These are phyloP conservation scores for Indri indri DNA, from an alignment of 2,113 vertebrate genomes.

Conservation along the genomic window DNA sequence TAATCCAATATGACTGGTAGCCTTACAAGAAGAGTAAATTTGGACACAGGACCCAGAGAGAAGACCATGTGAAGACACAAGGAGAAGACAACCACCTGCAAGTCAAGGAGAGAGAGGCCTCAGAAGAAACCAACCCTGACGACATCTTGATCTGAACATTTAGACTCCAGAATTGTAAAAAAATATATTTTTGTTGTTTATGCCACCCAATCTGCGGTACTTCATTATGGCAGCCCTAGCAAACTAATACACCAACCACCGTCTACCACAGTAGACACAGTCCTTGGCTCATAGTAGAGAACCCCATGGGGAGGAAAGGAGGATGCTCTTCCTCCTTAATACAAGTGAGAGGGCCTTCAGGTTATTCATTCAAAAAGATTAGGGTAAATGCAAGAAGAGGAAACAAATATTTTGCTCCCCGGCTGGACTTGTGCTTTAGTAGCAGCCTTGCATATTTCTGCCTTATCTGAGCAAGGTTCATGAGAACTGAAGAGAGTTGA, in stretches of 20 bases:
- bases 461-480: not conserved
- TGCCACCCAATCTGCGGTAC: not conserved
- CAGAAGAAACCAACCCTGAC: not conserved
- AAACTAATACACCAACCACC: not conserved
- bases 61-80: not conserved
- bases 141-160: not conserved
- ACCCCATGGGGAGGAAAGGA: accelerated
- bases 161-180: not conserved
- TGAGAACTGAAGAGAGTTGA: not conserved
- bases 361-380: not conserved
- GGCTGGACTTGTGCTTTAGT: not conserved
- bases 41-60: not conserved
- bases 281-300: not conserved
- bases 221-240: not conserved
- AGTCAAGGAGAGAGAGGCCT: not conserved
- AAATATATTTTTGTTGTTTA: not conserved
- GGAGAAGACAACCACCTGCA: not conserved
- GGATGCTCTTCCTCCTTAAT: not conserved
- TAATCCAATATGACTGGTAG: not conserved
- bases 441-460: not conserved
- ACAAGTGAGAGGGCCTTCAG: not conserved
- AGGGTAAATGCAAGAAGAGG: not conserved
- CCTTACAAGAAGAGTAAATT: not conserved
- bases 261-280: not conserved
- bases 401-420: not conserved